Percentiles rank a stretch among this genome's conserved stretches.
Evolutionary conservation across 1,140 invertebrate species (phyloP).

Genomic region (Rhopalosiphum maidis): DNA sequence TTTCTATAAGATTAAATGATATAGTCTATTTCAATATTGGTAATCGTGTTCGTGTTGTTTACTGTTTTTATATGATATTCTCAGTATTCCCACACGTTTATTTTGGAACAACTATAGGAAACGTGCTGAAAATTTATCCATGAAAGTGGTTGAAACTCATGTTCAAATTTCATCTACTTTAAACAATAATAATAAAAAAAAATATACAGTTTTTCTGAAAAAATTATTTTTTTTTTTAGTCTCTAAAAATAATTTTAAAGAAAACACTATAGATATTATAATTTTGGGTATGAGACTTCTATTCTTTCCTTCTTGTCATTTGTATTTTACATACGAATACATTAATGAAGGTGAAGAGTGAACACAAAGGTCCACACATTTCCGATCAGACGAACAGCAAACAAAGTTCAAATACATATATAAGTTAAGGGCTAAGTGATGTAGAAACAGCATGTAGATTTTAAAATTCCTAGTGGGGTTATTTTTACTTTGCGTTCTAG

Average conservation of each 20-base stretch:
- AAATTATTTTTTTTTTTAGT: background rate
- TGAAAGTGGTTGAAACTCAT: background rate
- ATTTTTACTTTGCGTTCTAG: background rate
- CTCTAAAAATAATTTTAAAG: background rate
- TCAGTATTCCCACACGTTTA: background rate
- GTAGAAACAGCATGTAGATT: conserved; percentile 32
- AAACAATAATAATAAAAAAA: background rate
- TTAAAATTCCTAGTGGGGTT: background rate
- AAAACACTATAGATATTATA: background rate
- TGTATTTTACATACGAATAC: background rate
- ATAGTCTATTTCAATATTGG: background rate
- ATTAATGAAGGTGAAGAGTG: background rate
- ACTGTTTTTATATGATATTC: background rate
- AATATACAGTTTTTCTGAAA: background rate
- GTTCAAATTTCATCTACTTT: background rate
- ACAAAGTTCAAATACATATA: background rate
- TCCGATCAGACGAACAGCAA: background rate
- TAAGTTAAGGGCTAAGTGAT: background rate
- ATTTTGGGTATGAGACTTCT: background rate
- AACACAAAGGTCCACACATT: background rate
- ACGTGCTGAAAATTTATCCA: conserved; percentile 22
- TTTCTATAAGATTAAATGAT: background rate
- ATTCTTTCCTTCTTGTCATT: background rate
- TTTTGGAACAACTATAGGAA: background rate
- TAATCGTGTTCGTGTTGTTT: background rate